phyloP scores from a whole-genome alignment of 2,113 vertebrate genomes.

The Trogon surrucura region DNA sequence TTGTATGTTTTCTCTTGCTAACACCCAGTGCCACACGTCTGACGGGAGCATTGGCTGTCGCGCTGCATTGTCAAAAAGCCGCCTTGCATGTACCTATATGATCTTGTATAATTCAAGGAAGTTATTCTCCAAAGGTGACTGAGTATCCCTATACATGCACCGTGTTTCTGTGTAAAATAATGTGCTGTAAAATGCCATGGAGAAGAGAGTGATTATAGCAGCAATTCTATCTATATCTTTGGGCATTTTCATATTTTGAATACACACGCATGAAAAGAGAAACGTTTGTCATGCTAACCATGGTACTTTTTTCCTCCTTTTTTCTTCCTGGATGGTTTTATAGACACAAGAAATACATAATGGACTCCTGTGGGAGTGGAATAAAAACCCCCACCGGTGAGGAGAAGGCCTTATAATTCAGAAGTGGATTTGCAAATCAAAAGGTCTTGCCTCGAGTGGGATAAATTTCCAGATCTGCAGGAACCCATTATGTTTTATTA shows the following conservation, averaged over 20 bases:
- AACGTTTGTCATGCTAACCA: conserved; percentile 69
- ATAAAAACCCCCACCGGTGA: conserved; percentile 57
- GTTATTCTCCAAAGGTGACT: conserved; percentile 59
- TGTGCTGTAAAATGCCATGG: conserved; percentile 16
- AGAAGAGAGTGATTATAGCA: conserved; percentile 30
- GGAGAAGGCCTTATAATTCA: conserved; percentile 72
- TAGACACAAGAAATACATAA: conserved; percentile 72
- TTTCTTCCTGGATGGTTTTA: conserved; percentile 71
- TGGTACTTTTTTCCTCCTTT: conserved; percentile 54
- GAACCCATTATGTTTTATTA: conserved; percentile 68
- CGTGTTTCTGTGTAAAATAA: conserved; percentile 19
- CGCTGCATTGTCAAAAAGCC: conserved; percentile 25
- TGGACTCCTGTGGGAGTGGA: conserved; percentile 68
- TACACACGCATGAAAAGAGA: conserved; percentile 49
- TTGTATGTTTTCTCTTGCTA: conserved; percentile 6
- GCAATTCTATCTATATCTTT: conserved; percentile 32
- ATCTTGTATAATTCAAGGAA: conserved; percentile 58
- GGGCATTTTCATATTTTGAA: conserved; percentile 60
- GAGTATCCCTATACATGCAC: conserved; percentile 4
- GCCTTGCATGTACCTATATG: background rate
- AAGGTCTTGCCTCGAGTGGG: conserved; percentile 70
- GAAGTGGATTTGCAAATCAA: conserved; percentile 77
- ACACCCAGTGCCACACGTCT: background rate
- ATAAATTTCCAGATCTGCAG: conserved; percentile 66
- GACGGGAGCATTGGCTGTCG: conserved; percentile 6